These are phyloP conservation scores for Mallotus villosus DNA, from an alignment of 2,797 vertebrate species.

Conservation along the genomic window DNA sequence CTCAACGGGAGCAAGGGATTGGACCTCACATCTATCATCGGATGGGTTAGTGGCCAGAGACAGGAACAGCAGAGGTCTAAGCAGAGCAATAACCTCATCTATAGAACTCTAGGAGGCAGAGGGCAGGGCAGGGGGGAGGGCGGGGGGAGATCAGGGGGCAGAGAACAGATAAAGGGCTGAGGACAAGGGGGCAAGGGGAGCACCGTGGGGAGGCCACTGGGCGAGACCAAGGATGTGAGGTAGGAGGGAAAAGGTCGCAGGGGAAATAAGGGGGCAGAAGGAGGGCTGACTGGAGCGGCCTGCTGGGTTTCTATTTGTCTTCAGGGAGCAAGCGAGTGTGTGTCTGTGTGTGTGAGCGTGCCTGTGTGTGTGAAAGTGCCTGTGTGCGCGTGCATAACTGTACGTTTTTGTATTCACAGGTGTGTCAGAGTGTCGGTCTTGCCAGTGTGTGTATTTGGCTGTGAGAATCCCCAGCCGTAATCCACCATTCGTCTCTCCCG, in stretches of 20 bases:
- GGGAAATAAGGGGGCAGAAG: background rate
- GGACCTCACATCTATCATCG: conserved; percentile 17
- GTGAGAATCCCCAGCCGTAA: conserved; percentile 15
- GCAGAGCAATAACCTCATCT: conserved; percentile 8
- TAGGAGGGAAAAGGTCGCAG: background rate
- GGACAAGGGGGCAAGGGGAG: background rate
- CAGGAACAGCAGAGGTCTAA: background rate
- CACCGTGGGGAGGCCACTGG: background rate
- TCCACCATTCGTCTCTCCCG: conserved; percentile 27
- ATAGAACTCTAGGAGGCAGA: background rate
- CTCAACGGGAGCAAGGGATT: background rate
- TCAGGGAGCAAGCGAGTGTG: background rate
- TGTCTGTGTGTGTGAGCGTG: background rate
- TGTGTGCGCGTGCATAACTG: background rate
- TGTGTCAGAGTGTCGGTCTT: background rate
- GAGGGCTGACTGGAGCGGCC: background rate
- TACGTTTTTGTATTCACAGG: too few relatives aligned
- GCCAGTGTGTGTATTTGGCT: background rate
- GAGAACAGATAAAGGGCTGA: too few relatives aligned
- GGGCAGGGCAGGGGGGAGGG: background rate
- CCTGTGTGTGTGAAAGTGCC: background rate
- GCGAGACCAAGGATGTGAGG: background rate
- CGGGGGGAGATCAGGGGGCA: background rate
- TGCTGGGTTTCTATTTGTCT: background rate
- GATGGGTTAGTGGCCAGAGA: conserved; percentile 1